These are phyloP conservation scores for Lithophane leautieri DNA, from an alignment of 2,888 invertebrate species.

Conservation along the genomic window DNA sequence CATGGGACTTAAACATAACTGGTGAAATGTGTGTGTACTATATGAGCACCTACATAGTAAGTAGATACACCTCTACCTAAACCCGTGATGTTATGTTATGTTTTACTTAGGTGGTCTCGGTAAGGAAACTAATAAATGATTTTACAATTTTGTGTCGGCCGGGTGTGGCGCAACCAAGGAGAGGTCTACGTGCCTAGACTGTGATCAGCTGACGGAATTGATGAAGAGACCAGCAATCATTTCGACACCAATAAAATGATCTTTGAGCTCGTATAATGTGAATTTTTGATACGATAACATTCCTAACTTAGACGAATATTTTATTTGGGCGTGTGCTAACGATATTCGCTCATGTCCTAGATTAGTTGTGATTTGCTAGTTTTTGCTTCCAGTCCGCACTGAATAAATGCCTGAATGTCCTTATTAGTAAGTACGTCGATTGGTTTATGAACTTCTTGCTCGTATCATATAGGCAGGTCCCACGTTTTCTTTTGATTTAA, in stretches of 20 bases:
- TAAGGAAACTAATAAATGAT: slow-evolving; percentile 9
- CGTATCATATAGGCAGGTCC: slow-evolving; percentile 6
- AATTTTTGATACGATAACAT: slow-evolving; percentile 12
- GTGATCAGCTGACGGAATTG: slow-evolving; percentile 14
- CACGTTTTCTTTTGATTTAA: slow-evolving; percentile 34
- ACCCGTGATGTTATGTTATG: neutral
- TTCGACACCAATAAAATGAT: slow-evolving; percentile 23
- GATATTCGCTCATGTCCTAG: slow-evolving; percentile 45
- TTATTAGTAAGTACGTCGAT: slow-evolving; percentile 22
- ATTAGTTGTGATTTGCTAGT: slow-evolving; percentile 37
- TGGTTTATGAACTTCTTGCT: slow-evolving; percentile 9
- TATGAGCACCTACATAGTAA: no score
- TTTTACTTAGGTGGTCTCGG: neutral
- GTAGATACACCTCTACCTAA: neutral
- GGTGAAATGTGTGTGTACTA: neutral
- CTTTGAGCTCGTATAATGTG: neutral
- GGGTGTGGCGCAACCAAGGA: slow-evolving; percentile 15
- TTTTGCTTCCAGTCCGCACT: slow-evolving; percentile 32
- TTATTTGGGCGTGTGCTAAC: slow-evolving; percentile 36
- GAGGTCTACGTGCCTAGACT: slow-evolving; percentile 8
- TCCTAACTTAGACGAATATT: neutral
- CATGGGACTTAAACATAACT: neutral
- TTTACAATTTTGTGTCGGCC: neutral
- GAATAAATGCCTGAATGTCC: slow-evolving; percentile 45
- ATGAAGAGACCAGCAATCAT: slow-evolving; percentile 6